Evolutionary conservation across 2,113 vertebrate species (phyloP), one percentile per base, ranked within the genome.

Genomic region (Bubo scandiacus): DNA sequence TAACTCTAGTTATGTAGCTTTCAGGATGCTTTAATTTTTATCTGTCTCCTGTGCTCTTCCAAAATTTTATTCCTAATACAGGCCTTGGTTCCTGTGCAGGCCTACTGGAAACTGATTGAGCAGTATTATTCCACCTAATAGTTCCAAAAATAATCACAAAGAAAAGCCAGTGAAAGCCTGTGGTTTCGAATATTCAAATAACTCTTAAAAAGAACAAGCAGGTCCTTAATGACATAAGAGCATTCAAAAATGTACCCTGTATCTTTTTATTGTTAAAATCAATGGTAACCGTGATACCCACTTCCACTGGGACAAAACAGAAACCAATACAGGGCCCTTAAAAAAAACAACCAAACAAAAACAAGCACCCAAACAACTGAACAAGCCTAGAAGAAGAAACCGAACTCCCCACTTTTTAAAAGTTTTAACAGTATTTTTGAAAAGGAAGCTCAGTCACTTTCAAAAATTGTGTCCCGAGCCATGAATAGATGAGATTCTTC

Each of bases 71-170:
- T 70, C 62, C 77, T 52, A 34, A 79, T 20, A 15, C 34, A 72
- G 59, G 51, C 80, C 19, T 49, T 26, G 66, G 57, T 72, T 95
- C 89, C 82, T 59, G 36, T 30, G 55, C 52, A 91, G 89, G 70
- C 59, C 68, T 68, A 57, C 54, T 80, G 72, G 86, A 75, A 88
- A 49, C 58, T 16, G 26, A 83, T 7, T 51, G 68, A 91, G 81
- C 38, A 95, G 87, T 32, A 78, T 78, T 92, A 90, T 42, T 79
- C 22, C 32, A 96, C 38, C 81, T 86, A 89, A 89, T 22, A 79
- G 63, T 25, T 86, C 82, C 84, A 78, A 91, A 95, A 92, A 94
- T 86, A 94, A 91, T 92, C 17, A 74, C 85, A 67, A 89, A 66
- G 66, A 54, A 59, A 90, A 86, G 80, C n/a, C 82, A 92, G 49